Conservation (phyloP, 2,888 invertebrate species). For the Drosophila diplacantha region DNA sequence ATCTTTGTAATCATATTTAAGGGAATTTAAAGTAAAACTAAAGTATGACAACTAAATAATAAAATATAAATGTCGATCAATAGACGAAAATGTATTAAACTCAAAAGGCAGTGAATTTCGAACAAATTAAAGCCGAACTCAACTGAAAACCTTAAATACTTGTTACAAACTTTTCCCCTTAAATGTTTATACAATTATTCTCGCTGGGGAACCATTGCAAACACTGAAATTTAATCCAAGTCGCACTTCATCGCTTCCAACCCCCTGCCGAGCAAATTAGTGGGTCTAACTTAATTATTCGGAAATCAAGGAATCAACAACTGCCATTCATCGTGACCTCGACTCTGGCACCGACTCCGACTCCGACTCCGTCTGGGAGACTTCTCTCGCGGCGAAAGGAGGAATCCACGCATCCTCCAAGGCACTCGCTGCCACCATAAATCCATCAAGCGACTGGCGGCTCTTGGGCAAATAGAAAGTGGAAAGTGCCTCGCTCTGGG, state of each 20-base stretch:
- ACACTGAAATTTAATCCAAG: conserved; percentile 2
- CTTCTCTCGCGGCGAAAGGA: neutral
- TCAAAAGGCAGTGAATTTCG: no score
- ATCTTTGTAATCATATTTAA: no score
- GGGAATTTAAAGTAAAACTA: no score
- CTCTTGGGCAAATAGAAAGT: conserved; percentile 38
- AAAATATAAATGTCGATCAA: no score
- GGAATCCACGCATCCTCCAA: conserved; percentile 4
- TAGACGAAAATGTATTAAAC: no score
- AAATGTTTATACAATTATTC: neutral
- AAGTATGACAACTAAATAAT: no score
- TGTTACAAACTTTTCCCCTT: neutral
- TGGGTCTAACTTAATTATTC: conserved; percentile 63
- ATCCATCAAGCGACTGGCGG: conserved; percentile 27
- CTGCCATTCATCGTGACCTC: conserved; percentile 56
- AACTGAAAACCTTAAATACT: neutral
- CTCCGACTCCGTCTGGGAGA: conserved; percentile 11
- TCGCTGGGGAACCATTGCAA: neutral
- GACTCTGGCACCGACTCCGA: conserved; percentile 8
- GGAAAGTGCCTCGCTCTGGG: conserved; percentile 33
- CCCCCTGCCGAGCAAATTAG: conserved; percentile 27
- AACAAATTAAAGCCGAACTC: neutral
- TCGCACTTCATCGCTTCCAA: neutral
- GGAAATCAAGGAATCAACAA: conserved; percentile 60
- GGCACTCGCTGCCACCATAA: conserved; percentile 21